Evolutionary conservation across 1,140 invertebrate species (phyloP).

Genomic region (Heliconius eleuchia): DNA sequence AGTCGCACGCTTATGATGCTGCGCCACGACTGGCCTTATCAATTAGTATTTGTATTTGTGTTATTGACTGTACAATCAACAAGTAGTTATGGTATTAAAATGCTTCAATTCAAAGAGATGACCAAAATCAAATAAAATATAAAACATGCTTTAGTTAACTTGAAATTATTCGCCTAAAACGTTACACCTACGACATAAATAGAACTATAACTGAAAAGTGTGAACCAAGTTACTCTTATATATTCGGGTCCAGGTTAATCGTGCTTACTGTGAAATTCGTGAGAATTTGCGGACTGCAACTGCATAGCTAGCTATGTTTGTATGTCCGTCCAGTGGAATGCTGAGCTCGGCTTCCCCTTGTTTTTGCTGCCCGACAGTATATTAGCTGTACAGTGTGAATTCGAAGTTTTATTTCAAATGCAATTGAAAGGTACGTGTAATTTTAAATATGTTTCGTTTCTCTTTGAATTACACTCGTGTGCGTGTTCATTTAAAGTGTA

Average conservation of each 20-base stretch:
- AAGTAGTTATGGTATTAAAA: no score
- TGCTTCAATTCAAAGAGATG: no score
- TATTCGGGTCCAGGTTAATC: slow-evolving; percentile 10
- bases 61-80: no score
- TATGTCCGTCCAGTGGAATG: slow-evolving; percentile 28
- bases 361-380: slow-evolving; percentile 32
- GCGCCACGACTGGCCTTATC: no score
- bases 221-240: slow-evolving; percentile 10
- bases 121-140: no score
- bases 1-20: no score
- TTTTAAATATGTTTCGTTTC: not conserved
- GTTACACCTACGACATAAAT: not conserved
- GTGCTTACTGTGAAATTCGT: slow-evolving; percentile 31
- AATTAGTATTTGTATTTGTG: no score
- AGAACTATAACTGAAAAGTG: not conserved
- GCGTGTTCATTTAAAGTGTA: no score
- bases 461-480: not conserved
- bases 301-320: slow-evolving; percentile 20
- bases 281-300: slow-evolving; percentile 39
- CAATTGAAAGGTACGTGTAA: not conserved
- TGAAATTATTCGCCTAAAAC: not conserved
- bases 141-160: not conserved
- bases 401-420: slow-evolving; percentile 4
- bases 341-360: slow-evolving; percentile 25
- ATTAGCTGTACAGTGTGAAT: slow-evolving; percentile 27